Percentiles rank a stretch among this genome's conserved stretches.
phyloP scores from a whole-genome alignment of 2,888 invertebrate genomes.

The Eristalis arbustorum region DNA sequence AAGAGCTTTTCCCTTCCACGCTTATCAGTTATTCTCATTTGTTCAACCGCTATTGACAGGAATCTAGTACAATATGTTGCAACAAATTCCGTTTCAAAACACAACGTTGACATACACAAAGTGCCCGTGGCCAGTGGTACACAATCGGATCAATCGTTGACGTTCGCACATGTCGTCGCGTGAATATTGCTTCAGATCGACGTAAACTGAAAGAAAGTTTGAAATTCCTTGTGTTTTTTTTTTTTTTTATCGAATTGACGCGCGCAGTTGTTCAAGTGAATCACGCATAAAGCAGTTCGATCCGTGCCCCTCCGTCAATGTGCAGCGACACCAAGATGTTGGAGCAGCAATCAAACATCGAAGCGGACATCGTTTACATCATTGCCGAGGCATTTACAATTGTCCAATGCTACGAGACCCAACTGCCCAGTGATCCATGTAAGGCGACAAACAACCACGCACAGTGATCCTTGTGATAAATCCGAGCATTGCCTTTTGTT shows the following conservation, averaged over 20 bases:
- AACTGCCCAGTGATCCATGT: constrained; percentile 38
- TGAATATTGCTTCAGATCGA: neutral
- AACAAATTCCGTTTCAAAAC: constrained; percentile 64
- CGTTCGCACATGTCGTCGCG: constrained; percentile 18
- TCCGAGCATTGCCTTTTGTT: constrained; percentile 11
- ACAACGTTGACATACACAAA: constrained; percentile 1
- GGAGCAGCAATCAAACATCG: constrained; percentile 19
- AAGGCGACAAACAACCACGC: constrained; percentile 6
- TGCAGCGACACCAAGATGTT: constrained; percentile 43
- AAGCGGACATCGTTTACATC: constrained; percentile 44
- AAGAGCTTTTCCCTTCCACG: neutral
- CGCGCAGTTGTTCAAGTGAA: neutral
- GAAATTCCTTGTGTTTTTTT: neutral
- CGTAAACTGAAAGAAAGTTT: constrained; percentile 9
- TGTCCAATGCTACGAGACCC: constrained; percentile 31
- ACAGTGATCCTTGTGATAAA: neutral
- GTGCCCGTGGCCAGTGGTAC: neutral
- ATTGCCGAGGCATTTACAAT: constrained; percentile 43
- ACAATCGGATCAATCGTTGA: constrained; percentile 12
- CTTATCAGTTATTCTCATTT: constrained; percentile 26
- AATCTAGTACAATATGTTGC: constrained; percentile 55
- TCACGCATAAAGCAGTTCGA: neutral
- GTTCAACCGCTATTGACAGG: constrained; percentile 39
- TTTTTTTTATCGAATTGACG: neutral
- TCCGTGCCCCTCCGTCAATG: constrained; percentile 32